Base-by-base conservation (phyloP, 92 coral and sea anemone genomes). In the Umimayanthus kanabou region DNA sequence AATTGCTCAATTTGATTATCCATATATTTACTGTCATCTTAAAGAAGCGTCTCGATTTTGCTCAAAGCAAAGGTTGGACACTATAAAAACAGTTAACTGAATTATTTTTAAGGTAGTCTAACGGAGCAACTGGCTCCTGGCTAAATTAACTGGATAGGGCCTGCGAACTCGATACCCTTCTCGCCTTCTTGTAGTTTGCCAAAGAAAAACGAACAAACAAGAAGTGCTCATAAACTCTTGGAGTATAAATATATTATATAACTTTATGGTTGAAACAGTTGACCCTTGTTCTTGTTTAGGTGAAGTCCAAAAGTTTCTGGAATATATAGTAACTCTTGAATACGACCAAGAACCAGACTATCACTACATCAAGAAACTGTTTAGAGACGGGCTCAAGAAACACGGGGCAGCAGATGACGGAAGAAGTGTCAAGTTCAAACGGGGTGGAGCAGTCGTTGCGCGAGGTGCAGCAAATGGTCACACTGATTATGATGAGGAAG, bases 281-380 rank as follows among this genome's bases (percentile, higher is more conserved):
- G 47, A 39, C 45, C 9, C 49, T 37, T 43, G n/a, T 87, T 76
- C 53, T 53, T 23, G 80, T 82, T 28, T 90, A 97, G 97, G 73
- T 64, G 99, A 97, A 88, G 86, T 97, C 47, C 93, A 94, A 87
- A 91, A 89, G 83, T 93, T 91, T 84, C 88, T 97, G 65, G 94
- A 94, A 42, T 95, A 95, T 69, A 76, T 97, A 37, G 85, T 55
- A 37, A 71, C 89, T 9, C 91, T 97, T 73, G 88, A 92, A 61
- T 97, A 97, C 81, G 92, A 92, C 6, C 85, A 93, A 45, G 90
- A 82, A 66, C 99, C 99, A 72, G 94, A 97, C 86, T 97, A 97
- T 80, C 90, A 85, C 80, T 88, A 85, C 78, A 81, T 97, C 29
- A 84, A 93, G 2, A 92, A 94, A 81, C 70, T 94, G 40, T 94